phyloP scores from a whole-genome alignment of 2,797 vertebrate genomes.

The Morelia viridis region DNA sequence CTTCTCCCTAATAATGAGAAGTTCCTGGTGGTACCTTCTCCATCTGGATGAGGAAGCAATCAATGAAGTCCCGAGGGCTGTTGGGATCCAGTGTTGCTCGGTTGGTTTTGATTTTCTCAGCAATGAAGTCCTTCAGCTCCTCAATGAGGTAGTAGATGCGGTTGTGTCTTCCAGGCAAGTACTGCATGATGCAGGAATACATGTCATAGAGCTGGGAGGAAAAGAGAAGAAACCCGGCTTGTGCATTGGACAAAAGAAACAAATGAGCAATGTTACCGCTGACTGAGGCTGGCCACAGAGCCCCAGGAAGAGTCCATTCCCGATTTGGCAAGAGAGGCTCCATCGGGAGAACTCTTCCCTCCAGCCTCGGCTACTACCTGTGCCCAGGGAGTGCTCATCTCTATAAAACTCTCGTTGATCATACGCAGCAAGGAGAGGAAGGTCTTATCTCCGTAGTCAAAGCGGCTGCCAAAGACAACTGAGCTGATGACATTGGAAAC shows the following conservation, averaged over 20 bases:
- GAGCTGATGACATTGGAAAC: constrained; percentile 69
- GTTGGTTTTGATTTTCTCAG: constrained; percentile 72
- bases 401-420: constrained; percentile 60
- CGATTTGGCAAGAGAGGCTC: neutral
- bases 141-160: constrained; percentile 52
- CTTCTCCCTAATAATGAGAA: neutral
- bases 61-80: constrained; percentile 78
- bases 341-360: neutral
- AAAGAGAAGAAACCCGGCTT: neutral
- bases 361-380: constrained; percentile 46
- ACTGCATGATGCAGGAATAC: constrained; percentile 65
- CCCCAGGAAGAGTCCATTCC: neutral
- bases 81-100: constrained; percentile 68
- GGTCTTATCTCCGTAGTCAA: constrained; percentile 60
- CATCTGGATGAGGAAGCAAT: constrained; percentile 78
- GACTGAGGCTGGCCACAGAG: too few species aligned
- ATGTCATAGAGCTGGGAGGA: constrained; percentile 63
- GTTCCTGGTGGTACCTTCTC: constrained; percentile 47
- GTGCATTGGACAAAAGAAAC: neutral
- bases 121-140: constrained; percentile 68
- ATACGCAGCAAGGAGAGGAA: constrained; percentile 59
- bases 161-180: constrained; percentile 74
- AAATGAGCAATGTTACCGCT: too few species aligned
- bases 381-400: constrained; percentile 66
- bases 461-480: constrained; percentile 64